These are phyloP conservation scores for Hemiprocne comata DNA, from an alignment of 2,113 vertebrate species.

Conservation along the genomic window DNA sequence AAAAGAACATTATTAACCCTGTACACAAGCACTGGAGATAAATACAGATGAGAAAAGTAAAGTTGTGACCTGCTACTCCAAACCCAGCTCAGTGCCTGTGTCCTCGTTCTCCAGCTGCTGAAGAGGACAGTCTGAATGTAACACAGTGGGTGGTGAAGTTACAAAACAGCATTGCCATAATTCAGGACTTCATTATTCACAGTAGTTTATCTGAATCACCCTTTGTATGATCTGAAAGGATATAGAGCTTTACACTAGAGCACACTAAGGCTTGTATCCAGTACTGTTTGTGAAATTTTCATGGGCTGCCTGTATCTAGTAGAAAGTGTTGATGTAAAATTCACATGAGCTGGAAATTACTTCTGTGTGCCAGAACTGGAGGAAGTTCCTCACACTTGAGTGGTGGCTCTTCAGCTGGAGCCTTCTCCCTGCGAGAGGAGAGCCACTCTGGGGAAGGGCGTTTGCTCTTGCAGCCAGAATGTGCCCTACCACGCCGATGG, in stretches of 20 bases:
- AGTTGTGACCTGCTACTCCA: neutral
- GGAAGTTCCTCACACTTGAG: neutral
- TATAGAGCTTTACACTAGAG: neutral
- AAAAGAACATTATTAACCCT: neutral
- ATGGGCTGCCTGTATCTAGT: neutral
- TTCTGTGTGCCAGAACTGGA: neutral
- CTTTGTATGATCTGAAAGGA: neutral
- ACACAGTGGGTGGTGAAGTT: neutral
- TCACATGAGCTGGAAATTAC: neutral
- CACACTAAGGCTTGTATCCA: neutral
- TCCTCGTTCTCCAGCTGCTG: neutral
- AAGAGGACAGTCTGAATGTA: neutral
- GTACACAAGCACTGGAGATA: neutral
- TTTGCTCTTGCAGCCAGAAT: neutral
- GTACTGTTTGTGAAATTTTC: neutral
- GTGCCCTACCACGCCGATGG: rapidly evolving
- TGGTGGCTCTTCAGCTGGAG: neutral
- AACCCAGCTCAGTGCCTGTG: neutral
- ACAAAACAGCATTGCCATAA: neutral
- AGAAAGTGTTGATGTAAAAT: neutral
- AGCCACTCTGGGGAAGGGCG: rapidly evolving
- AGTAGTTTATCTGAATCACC: neutral
- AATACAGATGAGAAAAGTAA: neutral
- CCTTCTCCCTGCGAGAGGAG: neutral
- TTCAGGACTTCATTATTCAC: neutral